Conservation (phyloP, 1,140 invertebrate genomes). For the Sitobion miscanthi region DNA sequence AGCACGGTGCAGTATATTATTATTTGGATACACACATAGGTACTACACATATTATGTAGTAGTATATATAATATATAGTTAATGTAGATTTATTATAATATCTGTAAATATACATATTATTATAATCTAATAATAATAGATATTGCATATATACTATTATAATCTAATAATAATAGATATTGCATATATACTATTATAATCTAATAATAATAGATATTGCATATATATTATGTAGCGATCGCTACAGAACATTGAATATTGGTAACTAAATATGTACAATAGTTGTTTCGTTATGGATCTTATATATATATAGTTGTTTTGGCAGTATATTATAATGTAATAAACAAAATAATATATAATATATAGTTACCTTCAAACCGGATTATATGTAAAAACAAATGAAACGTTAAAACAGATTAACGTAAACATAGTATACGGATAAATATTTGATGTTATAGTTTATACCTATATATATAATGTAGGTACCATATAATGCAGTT, state of each 20-base stretch:
- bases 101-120: background rate
- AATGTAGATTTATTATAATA: background rate
- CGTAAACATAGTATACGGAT: conserved; percentile 1
- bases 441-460: conserved; percentile 8
- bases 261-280: background rate
- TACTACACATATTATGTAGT: background rate
- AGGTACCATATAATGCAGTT: background rate
- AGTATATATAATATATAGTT: too few relatives aligned
- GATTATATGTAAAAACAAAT: conserved; percentile 27
- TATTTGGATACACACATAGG: background rate
- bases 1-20: background rate
- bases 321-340: background rate
- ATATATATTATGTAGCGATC: background rate
- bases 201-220: too few relatives aligned
- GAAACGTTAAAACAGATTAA: conserved; percentile 32
- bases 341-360: background rate
- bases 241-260: background rate
- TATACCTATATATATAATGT: background rate
- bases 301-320: background rate
- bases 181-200: too few relatives aligned
- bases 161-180: too few relatives aligned
- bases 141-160: too few relatives aligned
- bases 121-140: too few relatives aligned
- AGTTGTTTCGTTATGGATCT: background rate
- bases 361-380: conserved; percentile 14